A percentile compares a stretch with the other conserved stretches of the same genome.
Evolutionary conservation across 2,888 invertebrate species (phyloP).

Genomic region (Dinocampus coccinellae): DNA sequence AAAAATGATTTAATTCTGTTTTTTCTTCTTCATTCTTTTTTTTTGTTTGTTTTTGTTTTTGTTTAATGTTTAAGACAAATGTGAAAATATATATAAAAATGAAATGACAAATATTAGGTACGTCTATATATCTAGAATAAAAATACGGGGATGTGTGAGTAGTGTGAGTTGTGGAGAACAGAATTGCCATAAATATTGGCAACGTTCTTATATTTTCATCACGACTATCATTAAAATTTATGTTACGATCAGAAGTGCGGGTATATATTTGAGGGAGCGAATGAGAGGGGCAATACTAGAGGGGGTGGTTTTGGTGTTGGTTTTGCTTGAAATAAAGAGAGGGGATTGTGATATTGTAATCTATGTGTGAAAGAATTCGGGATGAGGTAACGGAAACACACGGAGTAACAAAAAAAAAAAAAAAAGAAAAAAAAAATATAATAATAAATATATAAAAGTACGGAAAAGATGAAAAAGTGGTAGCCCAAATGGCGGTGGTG

Average conservation of each 20-base stretch:
- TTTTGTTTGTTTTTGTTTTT: background rate
- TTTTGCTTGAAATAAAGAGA: conserved; percentile 28
- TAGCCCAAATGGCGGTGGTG: conserved; percentile 54
- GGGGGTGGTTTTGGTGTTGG: background rate
- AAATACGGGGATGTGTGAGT: background rate
- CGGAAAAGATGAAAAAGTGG: conserved; percentile 66
- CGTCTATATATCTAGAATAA: background rate
- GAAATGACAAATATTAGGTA: conserved; percentile 4
- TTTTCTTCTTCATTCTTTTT: background rate
- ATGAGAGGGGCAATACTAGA: conserved; percentile 24
- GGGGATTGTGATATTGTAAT: conserved; percentile 66
- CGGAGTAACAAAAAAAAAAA: conserved; percentile 33
- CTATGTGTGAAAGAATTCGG: conserved; percentile 67
- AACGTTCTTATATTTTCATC: conserved; percentile 69
- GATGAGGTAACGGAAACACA: conserved; percentile 48
- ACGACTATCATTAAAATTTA: conserved; percentile 69
- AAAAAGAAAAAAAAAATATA: conserved; percentile 11
- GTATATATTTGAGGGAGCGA: conserved; percentile 56
- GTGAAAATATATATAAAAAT: background rate
- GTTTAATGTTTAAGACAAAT: background rate
- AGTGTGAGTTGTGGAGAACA: background rate
- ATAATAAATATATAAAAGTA: conserved; percentile 40
- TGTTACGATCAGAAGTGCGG: conserved; percentile 67
- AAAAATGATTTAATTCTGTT: background rate
- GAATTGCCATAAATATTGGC: background rate